phyloP scores from a whole-genome alignment of 2,797 vertebrate genomes.

The Cirrhinus mrigala region DNA sequence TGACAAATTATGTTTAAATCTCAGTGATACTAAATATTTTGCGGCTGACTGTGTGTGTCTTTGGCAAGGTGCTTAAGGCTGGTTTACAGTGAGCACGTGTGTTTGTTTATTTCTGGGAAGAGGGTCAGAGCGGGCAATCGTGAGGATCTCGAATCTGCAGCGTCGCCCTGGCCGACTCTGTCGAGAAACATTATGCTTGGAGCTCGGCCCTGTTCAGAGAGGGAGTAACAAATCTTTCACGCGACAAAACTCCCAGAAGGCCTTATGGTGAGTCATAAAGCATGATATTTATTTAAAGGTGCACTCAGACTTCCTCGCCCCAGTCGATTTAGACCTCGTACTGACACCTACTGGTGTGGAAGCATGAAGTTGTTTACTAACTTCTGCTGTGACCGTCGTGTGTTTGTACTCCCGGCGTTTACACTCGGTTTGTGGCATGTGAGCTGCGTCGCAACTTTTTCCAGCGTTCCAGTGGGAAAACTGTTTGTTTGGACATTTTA shows the following conservation, averaged over 20 bases:
- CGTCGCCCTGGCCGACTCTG: not conserved
- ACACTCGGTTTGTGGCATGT: not conserved
- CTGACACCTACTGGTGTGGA: constrained; percentile 31
- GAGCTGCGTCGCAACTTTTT: constrained; percentile 31
- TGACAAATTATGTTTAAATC: constrained; percentile 46
- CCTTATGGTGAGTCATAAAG: not conserved
- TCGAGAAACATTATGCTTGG: constrained; percentile 34
- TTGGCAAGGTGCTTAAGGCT: constrained; percentile 22
- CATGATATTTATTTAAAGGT: constrained; percentile 15
- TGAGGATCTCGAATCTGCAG: not conserved
- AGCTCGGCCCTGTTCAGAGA: constrained; percentile 35
- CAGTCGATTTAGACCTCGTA: constrained; percentile 3
- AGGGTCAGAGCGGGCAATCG: constrained; percentile 9
- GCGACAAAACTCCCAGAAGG: not conserved
- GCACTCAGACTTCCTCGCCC: not conserved
- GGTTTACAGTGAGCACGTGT: constrained; percentile 36
- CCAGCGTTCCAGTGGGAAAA: constrained; percentile 5
- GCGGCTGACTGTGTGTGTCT: constrained; percentile 1
- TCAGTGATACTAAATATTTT: constrained; percentile 47
- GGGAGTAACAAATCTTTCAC: not conserved
- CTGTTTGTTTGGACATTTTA: constrained; percentile 17
- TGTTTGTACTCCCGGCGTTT: not conserved
- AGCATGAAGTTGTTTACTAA: not conserved
- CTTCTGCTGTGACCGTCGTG: not conserved
- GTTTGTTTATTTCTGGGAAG: constrained; percentile 51